Conservation (phyloP, 2,888 invertebrate species). For the Habrosyne pyritoides region DNA sequence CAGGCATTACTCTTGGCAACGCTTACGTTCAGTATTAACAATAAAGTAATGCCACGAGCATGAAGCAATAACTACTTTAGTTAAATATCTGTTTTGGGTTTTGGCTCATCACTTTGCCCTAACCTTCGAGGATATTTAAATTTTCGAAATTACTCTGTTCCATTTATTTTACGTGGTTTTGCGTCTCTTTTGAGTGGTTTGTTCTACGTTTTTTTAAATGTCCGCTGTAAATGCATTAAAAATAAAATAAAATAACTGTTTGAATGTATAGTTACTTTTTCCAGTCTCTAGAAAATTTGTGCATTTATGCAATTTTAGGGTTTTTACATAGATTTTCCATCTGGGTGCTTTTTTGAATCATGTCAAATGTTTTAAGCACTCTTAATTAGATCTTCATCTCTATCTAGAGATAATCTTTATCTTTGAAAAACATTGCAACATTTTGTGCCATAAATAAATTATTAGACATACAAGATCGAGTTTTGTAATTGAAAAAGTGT, state of each 20-base stretch:
- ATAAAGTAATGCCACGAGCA: slow-evolving; percentile 50
- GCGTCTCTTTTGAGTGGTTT: slow-evolving; percentile 9
- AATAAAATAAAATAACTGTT: not conserved
- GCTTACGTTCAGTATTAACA: slow-evolving; percentile 45
- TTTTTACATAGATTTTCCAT: too few relatives aligned
- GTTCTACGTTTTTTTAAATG: not conserved
- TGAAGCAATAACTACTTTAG: slow-evolving; percentile 43
- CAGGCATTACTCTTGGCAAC: slow-evolving; percentile 51
- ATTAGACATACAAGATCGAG: slow-evolving; percentile 18
- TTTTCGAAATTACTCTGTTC: slow-evolving; percentile 52
- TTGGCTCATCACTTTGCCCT: slow-evolving; percentile 39
- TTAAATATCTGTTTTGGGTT: slow-evolving; percentile 36
- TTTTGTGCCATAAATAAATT: slow-evolving; percentile 21
- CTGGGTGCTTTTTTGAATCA: too few relatives aligned
- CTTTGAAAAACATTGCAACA: slow-evolving; percentile 21
- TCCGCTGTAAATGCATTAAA: not conserved
- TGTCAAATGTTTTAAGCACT: too few relatives aligned
- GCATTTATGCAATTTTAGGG: too few relatives aligned
- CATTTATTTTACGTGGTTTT: slow-evolving; percentile 47
- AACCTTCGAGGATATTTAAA: slow-evolving; percentile 53
- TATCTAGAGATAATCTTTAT: not conserved
- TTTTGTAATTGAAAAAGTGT: slow-evolving; percentile 36
- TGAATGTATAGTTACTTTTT: too few relatives aligned
- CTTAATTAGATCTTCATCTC: not conserved
- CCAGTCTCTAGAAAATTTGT: too few relatives aligned